Base-by-base conservation (phyloP, 2,113 vertebrate genomes). In the Sturnira hondurensis region DNA sequence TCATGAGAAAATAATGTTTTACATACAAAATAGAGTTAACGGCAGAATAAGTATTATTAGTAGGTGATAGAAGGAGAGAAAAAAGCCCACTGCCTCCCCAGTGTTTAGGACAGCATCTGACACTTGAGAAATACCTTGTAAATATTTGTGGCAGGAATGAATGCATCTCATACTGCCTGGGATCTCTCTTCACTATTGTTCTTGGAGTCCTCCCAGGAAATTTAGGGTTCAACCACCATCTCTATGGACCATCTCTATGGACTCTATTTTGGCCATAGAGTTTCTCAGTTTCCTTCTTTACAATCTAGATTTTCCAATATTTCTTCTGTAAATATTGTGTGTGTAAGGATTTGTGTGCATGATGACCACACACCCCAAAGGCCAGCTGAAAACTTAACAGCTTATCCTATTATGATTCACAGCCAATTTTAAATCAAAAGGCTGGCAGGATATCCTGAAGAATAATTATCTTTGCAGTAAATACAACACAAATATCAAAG, bases 401-500 rank as follows among this genome's bases (percentile, higher is more conserved):
- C 41, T 92, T 19, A 63, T 10, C 20, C 20, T 84, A 12, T 80
- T 67, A 80, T 1, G 70, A 91, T 12, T 78, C 17, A 71, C 10
- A 73, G 7, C 3, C 87, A 67, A 76, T 76, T 93, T 95, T 71
- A 93, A 81, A 45, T 82, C 43, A 91, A 88, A 74, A 89, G n/a
- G 36, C 58, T 45, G 14, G 52, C 45, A 94, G 24, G 28, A 86
- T 85, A 58, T 65, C 45, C 43, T 54, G 43, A 93, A 86, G 0
- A 70, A 36, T 61, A 71, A 54, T 96, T 91, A 7, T 43, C 45
- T 85, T 90, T 82, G 47, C 82, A 31, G 4, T 77, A 81, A 95
- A 84, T 38, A 41, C 12, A 96, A n/a, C 17, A 89, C 52, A 94
- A 61, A 93, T 94, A 92, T 86, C 54, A 78, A 94, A 92, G 31